These are phyloP conservation scores for Rhadinocentrus ornatus DNA, from an alignment of 2,797 vertebrate species.

Conservation along the genomic window DNA sequence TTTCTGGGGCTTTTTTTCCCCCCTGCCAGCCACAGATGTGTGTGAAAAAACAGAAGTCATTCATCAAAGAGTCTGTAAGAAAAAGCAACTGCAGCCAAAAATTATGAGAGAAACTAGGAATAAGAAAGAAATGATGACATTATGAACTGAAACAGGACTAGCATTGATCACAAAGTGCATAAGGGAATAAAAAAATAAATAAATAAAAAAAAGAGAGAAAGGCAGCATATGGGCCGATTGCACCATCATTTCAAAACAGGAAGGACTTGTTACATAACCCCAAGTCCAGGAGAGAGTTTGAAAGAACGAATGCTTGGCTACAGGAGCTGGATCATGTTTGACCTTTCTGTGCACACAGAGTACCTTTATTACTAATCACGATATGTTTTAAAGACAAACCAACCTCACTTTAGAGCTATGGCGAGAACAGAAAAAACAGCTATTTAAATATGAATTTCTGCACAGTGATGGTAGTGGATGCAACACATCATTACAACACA, in stretches of 20 bases:
- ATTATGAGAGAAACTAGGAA: not conserved
- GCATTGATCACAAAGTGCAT: not conserved
- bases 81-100: constrained; percentile 3
- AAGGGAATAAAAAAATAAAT: not conserved
- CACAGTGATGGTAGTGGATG: not conserved
- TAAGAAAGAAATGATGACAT: not conserved
- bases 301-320: constrained; percentile 34
- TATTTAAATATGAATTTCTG: not conserved
- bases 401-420: not conserved
- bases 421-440: not conserved
- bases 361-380: not conserved
- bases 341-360: constrained; percentile 20
- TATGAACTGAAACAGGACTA: not conserved
- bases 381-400: not conserved
- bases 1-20: constrained; percentile 53
- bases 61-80: constrained; percentile 2
- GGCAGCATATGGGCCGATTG: constrained; percentile 13
- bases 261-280: constrained; percentile 72
- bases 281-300: constrained; percentile 19
- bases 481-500: constrained; percentile 10
- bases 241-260: constrained; percentile 70
- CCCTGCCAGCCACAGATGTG: constrained; percentile 1
- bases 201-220: not conserved
- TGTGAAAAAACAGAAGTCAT: constrained; percentile 4
- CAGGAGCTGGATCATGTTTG: constrained; percentile 10